These are phyloP conservation scores for Saccopteryx bilineata DNA, from an alignment of 2,113 vertebrate genomes.

Conservation along the genomic window DNA sequence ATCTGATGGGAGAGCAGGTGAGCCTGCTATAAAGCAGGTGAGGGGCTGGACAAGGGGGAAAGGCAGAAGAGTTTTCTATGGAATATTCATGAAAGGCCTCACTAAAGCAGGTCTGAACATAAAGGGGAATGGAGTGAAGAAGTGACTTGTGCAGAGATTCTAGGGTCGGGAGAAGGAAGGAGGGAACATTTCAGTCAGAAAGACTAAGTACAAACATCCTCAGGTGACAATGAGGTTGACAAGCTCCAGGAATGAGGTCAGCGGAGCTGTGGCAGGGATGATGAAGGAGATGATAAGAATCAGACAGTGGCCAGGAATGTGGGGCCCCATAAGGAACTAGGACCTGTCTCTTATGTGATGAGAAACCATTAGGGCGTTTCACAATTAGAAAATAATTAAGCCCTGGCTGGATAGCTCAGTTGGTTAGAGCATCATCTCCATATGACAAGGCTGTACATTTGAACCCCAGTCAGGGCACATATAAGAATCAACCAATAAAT, in stretches of 20 bases:
- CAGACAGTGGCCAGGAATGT: not conserved
- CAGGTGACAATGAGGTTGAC: not conserved
- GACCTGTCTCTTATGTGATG: too few species aligned
- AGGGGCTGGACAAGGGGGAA: not conserved
- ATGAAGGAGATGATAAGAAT: not conserved
- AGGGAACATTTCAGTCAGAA: not conserved
- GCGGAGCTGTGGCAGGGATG: not conserved
- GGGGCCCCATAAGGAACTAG: accelerated
- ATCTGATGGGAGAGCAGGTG: not conserved
- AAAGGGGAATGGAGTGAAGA: not conserved
- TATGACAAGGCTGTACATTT: too few species aligned
- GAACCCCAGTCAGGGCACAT: too few species aligned
- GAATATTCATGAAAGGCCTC: not conserved
- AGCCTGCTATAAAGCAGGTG: not conserved
- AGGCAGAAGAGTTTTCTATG: not conserved
- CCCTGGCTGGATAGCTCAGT: too few species aligned
- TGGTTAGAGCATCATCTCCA: too few species aligned
- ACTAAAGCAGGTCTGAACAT: not conserved
- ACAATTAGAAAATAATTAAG: not conserved
- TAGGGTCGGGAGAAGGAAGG: too few species aligned
- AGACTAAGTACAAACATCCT: not conserved
- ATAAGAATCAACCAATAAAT: too few species aligned
- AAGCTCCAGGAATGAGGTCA: not conserved
- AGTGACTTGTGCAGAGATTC: not conserved
- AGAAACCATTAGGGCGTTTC: not conserved